Evolutionary conservation across 2,113 vertebrate species (phyloP).

Genomic region (Callocephalon fimbriatum): DNA sequence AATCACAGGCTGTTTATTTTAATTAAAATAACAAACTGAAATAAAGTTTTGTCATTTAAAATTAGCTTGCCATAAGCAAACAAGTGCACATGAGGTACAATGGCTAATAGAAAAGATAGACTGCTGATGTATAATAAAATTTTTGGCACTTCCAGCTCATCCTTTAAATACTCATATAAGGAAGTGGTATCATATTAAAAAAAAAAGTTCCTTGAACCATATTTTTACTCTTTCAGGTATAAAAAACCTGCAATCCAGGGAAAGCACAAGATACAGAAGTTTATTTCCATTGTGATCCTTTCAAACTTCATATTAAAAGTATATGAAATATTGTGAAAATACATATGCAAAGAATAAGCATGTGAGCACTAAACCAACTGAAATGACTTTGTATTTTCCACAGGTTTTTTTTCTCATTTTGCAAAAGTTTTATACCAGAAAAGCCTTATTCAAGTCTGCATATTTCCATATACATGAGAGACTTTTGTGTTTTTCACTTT

Average conservation of each 20-base stretch:
- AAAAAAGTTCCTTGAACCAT: neutral
- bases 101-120: neutral
- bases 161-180: neutral
- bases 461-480: neutral
- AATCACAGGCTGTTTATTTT: neutral
- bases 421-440: neutral
- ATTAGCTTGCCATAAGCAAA: neutral
- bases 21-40: neutral
- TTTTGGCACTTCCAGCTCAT: neutral
- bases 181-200: neutral
- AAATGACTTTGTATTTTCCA: neutral
- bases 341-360: neutral
- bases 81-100: neutral
- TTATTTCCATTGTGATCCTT: neutral
- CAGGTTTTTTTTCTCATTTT: neutral
- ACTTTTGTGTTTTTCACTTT: neutral
- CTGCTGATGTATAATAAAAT: neutral
- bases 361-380: neutral
- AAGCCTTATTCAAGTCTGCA: neutral
- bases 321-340: neutral
- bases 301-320: neutral
- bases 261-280: neutral
- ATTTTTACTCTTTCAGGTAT: neutral
- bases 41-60: neutral
- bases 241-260: neutral